Evolutionary conservation across 1,140 invertebrate species (phyloP).

Genomic region (Hylyphantes graminicola): DNA sequence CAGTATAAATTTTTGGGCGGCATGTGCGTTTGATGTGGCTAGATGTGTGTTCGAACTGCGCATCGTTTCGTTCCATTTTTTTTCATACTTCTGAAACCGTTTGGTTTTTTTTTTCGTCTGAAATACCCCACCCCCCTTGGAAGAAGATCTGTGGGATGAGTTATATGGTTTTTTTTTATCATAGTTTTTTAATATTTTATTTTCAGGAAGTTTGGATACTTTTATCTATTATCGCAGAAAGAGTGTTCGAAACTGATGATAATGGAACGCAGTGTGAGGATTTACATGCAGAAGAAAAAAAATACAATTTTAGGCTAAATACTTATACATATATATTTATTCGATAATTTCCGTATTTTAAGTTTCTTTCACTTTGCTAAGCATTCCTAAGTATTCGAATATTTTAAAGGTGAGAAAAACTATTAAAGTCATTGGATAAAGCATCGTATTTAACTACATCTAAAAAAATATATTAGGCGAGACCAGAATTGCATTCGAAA

Average conservation of each 20-base stretch:
- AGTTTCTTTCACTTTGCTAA: too few species aligned
- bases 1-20: slow-evolving; percentile 60
- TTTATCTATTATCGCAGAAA: slow-evolving; percentile 27
- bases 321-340: too few species aligned
- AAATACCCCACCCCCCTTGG: slow-evolving; percentile 36
- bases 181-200: slow-evolving; percentile 43
- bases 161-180: slow-evolving; percentile 43
- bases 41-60: slow-evolving; percentile 46
- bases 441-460: too few species aligned
- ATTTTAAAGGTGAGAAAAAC: too few species aligned
- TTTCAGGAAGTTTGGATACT: background rate
- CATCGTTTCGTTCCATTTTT: slow-evolving; percentile 40
- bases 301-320: too few species aligned
- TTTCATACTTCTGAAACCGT: too few species aligned
- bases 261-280: background rate
- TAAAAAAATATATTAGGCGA: too few species aligned
- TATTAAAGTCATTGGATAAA: too few species aligned
- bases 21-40: slow-evolving; percentile 59
- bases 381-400: too few species aligned
- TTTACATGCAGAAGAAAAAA: too few species aligned
- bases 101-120: slow-evolving; percentile 1
- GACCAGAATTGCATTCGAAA: too few species aligned
- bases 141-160: slow-evolving; percentile 32
- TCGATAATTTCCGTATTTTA: too few species aligned
- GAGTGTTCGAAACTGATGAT: slow-evolving; percentile 14